Conservation (phyloP, 1,140 invertebrate genomes). For the Proctacanthus coquilletti region DNA sequence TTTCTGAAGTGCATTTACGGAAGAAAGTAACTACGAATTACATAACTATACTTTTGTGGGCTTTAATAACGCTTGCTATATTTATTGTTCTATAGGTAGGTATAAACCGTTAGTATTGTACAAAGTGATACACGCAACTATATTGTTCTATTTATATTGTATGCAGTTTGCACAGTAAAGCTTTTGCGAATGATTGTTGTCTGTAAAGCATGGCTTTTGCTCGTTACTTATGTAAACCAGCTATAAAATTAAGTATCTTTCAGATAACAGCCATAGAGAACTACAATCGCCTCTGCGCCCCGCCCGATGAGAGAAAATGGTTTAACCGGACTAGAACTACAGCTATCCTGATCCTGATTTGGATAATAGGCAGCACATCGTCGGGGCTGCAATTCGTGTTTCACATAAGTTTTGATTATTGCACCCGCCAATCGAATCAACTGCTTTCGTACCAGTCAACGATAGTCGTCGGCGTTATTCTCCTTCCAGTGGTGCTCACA, state of each 20-base stretch:
- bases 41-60: too few relatives aligned
- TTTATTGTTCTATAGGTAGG: too few relatives aligned
- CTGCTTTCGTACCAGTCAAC: conserved; percentile 35
- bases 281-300: conserved; percentile 7
- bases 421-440: conserved; percentile 30
- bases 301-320: conserved; percentile 5
- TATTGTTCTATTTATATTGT: background rate
- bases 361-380: conserved; percentile 31
- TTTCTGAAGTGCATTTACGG: too few relatives aligned
- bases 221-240: background rate
- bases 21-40: too few relatives aligned
- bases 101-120: too few relatives aligned
- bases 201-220: background rate
- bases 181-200: too few relatives aligned
- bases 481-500: conserved; percentile 36
- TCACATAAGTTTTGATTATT: conserved; percentile 48
- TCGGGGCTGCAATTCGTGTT: conserved; percentile 38
- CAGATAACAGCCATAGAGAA: conserved; percentile 7
- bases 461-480: conserved; percentile 38
- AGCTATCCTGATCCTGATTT: conserved; percentile 33
- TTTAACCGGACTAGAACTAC: conserved; percentile 31
- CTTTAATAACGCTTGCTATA: too few relatives aligned
- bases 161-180: too few relatives aligned
- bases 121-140: background rate
- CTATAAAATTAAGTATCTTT: background rate